Evolutionary conservation across 2,888 invertebrate species (phyloP), one percentile per base, ranked within the genome.

Genomic region (Ennomos erosarius): DNA sequence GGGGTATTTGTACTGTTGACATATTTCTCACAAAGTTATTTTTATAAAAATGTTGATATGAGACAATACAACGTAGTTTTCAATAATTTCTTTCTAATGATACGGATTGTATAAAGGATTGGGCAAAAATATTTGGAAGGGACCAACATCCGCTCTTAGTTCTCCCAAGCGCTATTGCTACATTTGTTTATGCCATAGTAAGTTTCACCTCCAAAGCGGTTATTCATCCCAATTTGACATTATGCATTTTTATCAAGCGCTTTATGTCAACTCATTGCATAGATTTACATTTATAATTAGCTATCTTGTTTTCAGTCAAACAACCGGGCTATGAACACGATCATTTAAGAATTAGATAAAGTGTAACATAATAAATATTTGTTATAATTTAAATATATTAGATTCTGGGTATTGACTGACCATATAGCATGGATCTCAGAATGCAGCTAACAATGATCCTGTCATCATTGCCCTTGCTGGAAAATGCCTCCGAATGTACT

Each of bases 341-440:
- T 78, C 73, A 71, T 68, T 82, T 79, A 81, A 73, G 70, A 74
- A 78, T 71, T 84, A 87, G 79, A 73, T 82, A 73, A 84, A 78
- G 78, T 73, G 65, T 78, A 84, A 79, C 74, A 81, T 85, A 84
- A 81, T 81, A 82, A 12, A 34, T 75, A 71, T 77, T 76, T 78
- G 81, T 82, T 83, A 84, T 81, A 84, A 86, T 84, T 76, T 26
- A 26, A 86, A 84, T 86, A 82, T 84, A 85, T 84, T 79, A 12
- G 58, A 83, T 86, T 88, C 87, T 87, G 85, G 78, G 85, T 89
- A 82, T 79, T 83, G 85, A 87, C 90, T 89, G 90, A 86, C 85
- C 85, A 84, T 88, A 87, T 87, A 85, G 90, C 88, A 87, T 87
- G 87, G 92, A 92, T 92, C 92, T 92, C 92, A 92, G 88, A 90